Percentiles rank a stretch among this genome's conserved stretches.
Evolutionary conservation across 2,113 vertebrate genomes (phyloP).

Genomic region (Microcebus ravelobensis): DNA sequence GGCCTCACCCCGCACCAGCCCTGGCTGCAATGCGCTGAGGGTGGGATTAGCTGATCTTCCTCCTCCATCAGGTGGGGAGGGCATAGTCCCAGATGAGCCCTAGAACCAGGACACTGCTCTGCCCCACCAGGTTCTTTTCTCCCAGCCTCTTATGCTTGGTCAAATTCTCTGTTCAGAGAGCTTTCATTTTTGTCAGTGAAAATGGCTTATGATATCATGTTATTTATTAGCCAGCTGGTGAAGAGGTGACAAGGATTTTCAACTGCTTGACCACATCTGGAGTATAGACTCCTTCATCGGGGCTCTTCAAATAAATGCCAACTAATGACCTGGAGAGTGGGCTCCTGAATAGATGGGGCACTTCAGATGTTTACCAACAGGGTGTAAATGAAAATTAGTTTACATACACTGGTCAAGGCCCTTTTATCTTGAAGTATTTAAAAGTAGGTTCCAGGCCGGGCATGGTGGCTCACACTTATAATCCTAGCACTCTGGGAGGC

Average conservation of each 20-base stretch:
- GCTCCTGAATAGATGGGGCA: background rate
- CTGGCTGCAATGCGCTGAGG: too few relatives aligned
- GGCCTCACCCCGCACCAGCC: background rate
- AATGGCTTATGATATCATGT: too few relatives aligned
- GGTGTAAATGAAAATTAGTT: accelerated
- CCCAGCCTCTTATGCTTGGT: background rate
- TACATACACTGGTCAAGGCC: accelerated
- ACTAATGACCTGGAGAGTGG: background rate
- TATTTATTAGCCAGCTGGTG: too few relatives aligned
- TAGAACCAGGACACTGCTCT: too few relatives aligned
- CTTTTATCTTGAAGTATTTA: background rate
- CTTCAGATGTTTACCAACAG: background rate
- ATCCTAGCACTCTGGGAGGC: too few relatives aligned
- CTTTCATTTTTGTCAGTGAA: background rate
- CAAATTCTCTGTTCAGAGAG: background rate
- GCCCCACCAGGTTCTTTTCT: background rate
- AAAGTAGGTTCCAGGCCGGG: background rate
- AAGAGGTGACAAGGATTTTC: background rate
- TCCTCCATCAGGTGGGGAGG: background rate
- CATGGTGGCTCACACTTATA: too few relatives aligned
- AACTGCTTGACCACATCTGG: background rate
- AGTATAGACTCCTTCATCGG: background rate
- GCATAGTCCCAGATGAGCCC: background rate
- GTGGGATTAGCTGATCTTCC: background rate
- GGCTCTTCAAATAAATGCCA: background rate